Percentiles rank a stretch among this genome's conserved stretches.
Conservation (phyloP, 2,113 vertebrate genomes). For the Dicerorhinus sumatrensis region DNA sequence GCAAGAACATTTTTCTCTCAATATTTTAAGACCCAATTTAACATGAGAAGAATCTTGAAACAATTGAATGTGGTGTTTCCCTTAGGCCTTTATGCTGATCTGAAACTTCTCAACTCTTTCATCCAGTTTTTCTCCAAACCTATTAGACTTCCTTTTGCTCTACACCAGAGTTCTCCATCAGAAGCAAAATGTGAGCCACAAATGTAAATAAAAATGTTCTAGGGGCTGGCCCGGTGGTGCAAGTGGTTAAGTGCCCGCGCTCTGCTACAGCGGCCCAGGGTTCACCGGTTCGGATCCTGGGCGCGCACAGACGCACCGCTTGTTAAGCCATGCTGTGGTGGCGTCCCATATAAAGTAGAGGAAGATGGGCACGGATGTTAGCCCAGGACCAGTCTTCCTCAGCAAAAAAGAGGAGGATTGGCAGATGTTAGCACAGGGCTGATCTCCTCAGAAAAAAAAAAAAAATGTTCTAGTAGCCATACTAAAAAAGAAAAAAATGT, state of each 20-base stretch:
- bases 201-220: not conserved
- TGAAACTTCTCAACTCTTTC: not conserved
- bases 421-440: no score
- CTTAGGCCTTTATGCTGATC: not conserved
- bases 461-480: not conserved
- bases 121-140: not conserved
- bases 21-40: not conserved
- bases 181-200: not conserved
- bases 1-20: not conserved
- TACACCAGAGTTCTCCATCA: not conserved
- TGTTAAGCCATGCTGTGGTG: no score
- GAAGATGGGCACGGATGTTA: no score
- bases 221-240: no score
- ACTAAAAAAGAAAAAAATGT: not conserved
- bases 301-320: no score
- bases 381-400: no score
- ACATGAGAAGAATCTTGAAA: conserved; percentile 9
- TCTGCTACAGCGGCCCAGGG: no score
- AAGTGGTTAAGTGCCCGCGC: no score
- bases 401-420: no score
- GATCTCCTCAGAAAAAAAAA: no score
- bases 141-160: not conserved
- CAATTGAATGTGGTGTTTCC: not conserved
- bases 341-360: no score
- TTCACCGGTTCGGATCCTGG: no score